These are phyloP conservation scores for Mus spretus DNA, from an alignment of 2,797 vertebrate genomes.

Conservation along the genomic window DNA sequence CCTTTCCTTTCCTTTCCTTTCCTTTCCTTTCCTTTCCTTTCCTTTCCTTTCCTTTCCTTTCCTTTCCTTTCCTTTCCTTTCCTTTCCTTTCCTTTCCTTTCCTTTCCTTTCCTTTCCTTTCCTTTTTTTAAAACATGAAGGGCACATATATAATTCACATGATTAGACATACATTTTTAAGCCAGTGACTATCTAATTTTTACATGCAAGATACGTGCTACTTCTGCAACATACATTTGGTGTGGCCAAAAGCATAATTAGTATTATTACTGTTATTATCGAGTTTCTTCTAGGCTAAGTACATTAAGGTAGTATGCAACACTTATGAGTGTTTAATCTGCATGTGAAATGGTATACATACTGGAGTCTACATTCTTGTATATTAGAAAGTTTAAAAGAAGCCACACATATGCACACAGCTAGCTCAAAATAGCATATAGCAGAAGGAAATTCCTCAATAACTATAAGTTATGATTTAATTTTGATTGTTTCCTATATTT, in stretches of 20 bases:
- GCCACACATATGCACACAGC: not conserved
- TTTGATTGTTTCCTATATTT: not conserved
- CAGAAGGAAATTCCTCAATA: not conserved
- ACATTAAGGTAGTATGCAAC: not conserved
- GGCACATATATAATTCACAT: not conserved
- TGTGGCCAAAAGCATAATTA: not conserved
- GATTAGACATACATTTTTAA: not conserved
- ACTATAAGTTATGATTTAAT: not conserved
- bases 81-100: too few relatives aligned
- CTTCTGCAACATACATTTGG: not conserved
- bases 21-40: too few relatives aligned
- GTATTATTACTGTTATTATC: not conserved
- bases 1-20: too few relatives aligned
- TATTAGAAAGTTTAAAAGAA: conserved; percentile 22
- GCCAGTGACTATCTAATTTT: not conserved
- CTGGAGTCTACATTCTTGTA: not conserved
- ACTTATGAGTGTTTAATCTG: not conserved
- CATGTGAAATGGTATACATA: not conserved
- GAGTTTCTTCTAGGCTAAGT: not conserved
- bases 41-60: too few relatives aligned
- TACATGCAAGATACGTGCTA: not conserved
- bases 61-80: too few relatives aligned
- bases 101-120: not conserved
- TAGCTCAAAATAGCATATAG: not conserved
- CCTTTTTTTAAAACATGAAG: not conserved